phyloP scores from a whole-genome alignment of 2,113 vertebrate genomes.

The Eudyptes chrysolophus region DNA sequence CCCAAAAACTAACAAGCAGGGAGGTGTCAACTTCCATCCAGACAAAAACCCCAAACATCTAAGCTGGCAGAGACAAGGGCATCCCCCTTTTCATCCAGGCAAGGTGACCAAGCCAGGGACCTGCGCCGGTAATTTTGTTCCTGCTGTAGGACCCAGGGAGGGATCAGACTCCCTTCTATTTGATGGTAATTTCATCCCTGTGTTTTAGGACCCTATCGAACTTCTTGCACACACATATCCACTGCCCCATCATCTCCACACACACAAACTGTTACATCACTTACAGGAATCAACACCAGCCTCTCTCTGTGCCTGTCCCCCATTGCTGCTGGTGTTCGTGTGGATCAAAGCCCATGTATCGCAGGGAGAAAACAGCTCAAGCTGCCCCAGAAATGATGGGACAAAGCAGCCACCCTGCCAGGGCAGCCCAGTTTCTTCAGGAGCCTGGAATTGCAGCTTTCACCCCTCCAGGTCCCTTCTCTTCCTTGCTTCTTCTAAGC shows the following conservation, averaged over 20 bases:
- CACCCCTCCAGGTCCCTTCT: background rate
- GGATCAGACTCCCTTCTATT: background rate
- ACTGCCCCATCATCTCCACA: fast-evolving
- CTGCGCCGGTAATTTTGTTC: background rate
- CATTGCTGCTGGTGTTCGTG: background rate
- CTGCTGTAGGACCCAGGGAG: background rate
- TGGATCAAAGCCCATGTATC: background rate
- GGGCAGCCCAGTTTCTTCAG: background rate
- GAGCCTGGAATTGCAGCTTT: background rate
- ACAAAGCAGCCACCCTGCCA: background rate
- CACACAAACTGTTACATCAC: background rate
- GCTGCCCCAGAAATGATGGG: background rate
- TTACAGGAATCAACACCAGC: background rate
- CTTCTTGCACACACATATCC: fast-evolving
- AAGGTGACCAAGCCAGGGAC: background rate
- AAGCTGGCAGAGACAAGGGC: background rate
- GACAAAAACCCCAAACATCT: background rate
- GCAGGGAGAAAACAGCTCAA: background rate
- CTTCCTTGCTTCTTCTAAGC: background rate
- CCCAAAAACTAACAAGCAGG: background rate
- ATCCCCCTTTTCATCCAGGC: background rate
- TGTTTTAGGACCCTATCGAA: background rate
- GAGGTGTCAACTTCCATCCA: background rate
- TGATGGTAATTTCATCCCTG: background rate
- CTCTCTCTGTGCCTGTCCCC: too few species aligned